Conservation (phyloP, 2,113 vertebrate species). For the Redunca redunca region DNA sequence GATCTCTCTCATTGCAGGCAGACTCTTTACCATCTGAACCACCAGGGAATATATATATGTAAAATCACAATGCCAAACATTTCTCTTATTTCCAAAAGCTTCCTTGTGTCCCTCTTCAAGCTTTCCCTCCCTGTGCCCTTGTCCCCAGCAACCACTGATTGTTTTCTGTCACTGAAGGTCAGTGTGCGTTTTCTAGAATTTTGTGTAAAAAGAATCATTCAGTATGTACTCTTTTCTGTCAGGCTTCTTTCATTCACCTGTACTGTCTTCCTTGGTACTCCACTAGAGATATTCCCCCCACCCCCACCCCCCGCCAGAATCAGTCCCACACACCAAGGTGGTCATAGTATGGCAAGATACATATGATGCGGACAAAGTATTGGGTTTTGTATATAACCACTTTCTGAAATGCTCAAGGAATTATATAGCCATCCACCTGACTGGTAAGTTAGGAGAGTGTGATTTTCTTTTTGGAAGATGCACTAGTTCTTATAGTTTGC, state of each 20-base stretch:
- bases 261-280: background rate
- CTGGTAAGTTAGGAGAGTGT: background rate
- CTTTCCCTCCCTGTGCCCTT: background rate
- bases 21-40: background rate
- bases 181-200: background rate
- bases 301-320: background rate
- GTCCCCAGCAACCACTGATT: background rate
- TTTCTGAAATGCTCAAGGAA: conserved; percentile 15
- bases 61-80: background rate
- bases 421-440: background rate
- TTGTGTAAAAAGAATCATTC: background rate
- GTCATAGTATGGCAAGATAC: background rate
- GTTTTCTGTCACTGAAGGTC: background rate
- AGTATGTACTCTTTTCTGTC: background rate
- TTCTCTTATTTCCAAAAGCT: background rate
- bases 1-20: background rate
- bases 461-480: background rate
- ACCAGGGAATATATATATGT: background rate
- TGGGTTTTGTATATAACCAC: background rate
- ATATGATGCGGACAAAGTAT: background rate
- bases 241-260: background rate
- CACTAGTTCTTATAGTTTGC: background rate
- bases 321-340: background rate
- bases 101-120: background rate
- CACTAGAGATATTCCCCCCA: background rate